phyloP scores from a whole-genome alignment of 2,797 vertebrate species.

The Allenopithecus nigroviridis region DNA sequence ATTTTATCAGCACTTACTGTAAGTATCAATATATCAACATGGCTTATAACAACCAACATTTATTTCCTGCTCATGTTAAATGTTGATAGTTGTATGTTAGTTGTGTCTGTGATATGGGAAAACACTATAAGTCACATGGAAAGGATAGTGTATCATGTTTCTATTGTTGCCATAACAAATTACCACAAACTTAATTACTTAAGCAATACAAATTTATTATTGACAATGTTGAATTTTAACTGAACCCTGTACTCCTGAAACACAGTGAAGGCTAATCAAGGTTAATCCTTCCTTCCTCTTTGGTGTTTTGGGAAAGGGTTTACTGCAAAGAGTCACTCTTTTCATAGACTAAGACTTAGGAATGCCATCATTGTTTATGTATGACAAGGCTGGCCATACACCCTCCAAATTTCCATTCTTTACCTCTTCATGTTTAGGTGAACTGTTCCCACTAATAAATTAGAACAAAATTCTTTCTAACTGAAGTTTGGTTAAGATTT shows the following conservation, averaged over 20 bases:
- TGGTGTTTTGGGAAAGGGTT: background rate
- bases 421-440: background rate
- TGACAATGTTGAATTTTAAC: background rate
- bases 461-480: background rate
- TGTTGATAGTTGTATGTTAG: background rate
- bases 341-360: background rate
- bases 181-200: background rate
- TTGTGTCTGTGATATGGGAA: background rate
- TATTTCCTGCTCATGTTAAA: background rate
- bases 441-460: background rate
- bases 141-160: background rate
- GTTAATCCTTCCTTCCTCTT: background rate
- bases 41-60: background rate
- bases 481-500: background rate
- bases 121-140: background rate
- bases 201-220: background rate
- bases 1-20: background rate
- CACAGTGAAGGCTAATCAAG: background rate
- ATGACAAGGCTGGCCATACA: accelerated
- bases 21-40: background rate
- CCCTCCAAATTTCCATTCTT: background rate
- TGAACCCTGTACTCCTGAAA: background rate
- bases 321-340: background rate
- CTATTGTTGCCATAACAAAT: background rate
- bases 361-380: background rate